phyloP scores from a whole-genome alignment of 2,888 invertebrate species.

The Sarcophaga variegata region DNA sequence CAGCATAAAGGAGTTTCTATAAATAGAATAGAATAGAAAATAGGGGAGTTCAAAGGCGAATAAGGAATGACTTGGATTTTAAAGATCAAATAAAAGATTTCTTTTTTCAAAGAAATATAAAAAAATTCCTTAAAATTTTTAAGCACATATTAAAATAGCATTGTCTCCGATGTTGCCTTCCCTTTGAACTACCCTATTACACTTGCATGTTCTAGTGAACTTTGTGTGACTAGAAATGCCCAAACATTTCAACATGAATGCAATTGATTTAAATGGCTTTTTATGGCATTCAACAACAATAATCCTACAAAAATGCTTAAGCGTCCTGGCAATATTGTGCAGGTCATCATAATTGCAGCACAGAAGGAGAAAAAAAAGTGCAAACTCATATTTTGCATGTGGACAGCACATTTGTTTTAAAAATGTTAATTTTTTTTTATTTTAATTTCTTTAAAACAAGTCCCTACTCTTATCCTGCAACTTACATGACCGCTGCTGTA shows the following conservation, averaged over 20 bases:
- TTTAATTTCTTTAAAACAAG: constrained; percentile 1
- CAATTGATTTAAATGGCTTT: constrained; percentile 26
- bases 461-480: neutral
- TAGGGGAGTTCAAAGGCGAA: no score
- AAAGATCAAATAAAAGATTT: no score
- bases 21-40: no score
- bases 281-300: neutral
- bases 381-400: constrained; percentile 70
- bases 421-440: neutral
- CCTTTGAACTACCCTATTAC: no score
- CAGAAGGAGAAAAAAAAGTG: constrained; percentile 47
- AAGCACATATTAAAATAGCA: no score
- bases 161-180: no score
- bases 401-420: constrained; percentile 60
- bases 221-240: constrained; percentile 46
- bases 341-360: neutral
- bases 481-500: neutral
- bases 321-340: no score
- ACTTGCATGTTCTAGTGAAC: constrained; percentile 47
- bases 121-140: no score
- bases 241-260: neutral
- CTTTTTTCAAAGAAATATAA: no score
- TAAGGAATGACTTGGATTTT: no score
- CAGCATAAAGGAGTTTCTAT: no score
- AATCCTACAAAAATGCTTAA: no score